Evolutionary conservation across 2,797 vertebrate genomes (phyloP).

Genomic region (Gambusia yucatana): DNA sequence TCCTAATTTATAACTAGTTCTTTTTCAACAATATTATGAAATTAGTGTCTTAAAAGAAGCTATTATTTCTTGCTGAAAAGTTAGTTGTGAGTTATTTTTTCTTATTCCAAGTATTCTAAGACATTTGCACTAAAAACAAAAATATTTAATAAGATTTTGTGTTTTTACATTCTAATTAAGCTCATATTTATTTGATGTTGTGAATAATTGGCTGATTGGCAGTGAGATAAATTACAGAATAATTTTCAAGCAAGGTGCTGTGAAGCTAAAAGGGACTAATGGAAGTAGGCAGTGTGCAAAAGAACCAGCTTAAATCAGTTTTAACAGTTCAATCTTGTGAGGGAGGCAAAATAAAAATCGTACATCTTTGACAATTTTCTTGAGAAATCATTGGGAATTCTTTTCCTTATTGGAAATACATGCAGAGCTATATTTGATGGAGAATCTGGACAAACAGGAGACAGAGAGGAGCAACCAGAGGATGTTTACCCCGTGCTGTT

Average conservation of each 20-base stretch:
- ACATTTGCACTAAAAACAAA: too few relatives aligned
- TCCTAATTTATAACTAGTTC: too few relatives aligned
- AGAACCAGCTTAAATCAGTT: neutral
- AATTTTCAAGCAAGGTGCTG: neutral
- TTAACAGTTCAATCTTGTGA: neutral
- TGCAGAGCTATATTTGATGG: neutral
- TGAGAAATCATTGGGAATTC: neutral
- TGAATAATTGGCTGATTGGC: neutral
- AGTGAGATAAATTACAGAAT: too few relatives aligned
- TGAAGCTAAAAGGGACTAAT: neutral
- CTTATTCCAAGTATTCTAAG: too few relatives aligned
- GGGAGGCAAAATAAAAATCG: neutral
- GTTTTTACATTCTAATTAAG: neutral
- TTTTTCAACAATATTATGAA: too few relatives aligned
- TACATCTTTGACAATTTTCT: neutral
- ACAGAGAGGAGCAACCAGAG: conserved; percentile 46
- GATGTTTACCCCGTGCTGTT: conserved; percentile 63
- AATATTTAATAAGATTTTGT: too few relatives aligned
- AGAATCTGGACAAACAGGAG: conserved; percentile 10
- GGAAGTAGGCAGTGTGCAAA: neutral
- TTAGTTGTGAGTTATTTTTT: too few relatives aligned
- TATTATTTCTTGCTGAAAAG: too few relatives aligned
- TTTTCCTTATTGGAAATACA: neutral
- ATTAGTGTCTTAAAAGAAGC: too few relatives aligned
- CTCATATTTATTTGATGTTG: neutral